Evolutionary conservation across 2,797 vertebrate genomes (phyloP), one percentile per base, ranked within the genome.

Genomic region (Hyperoplus lanceolatus): DNA sequence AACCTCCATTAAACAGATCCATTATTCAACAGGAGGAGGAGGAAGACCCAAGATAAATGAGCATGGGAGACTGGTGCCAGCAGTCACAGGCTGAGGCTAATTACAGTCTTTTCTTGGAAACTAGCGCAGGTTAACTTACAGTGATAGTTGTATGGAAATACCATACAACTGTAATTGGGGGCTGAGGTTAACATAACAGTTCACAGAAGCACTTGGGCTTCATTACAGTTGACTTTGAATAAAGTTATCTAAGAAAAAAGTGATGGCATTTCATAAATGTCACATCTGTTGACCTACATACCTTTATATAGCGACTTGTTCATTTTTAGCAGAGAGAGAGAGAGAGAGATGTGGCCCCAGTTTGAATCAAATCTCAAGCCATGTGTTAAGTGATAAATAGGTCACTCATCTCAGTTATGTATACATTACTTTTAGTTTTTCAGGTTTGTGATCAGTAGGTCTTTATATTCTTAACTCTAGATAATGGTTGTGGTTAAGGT

Each of bases 41-140:
- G 84, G 90, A 86, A 80, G 89, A 88, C 82, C 87, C 64, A 62
- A 89, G 86, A 93, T 87, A 87, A 88, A 94, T 88, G 93, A 92
- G 83, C 49, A 64, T 51, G 66, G 88, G 85, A 83, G 87, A 79
- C 77, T 63, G 86, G 89, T 80, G 82, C 89, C 89, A 89, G 87
- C 75, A 87, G 82, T 86, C 83, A 77, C 78, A 78, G 82, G 71
- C 82, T 88, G 66, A 82, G 73, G 88, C 84, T 93, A 90, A 93
- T 94, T 93, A 92, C 75, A 78, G 71, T 78, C 76, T 86, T 89
- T 93, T 93, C 90, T 89, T 88, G 85, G 88, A 94, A 95, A 90
- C 85, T 85, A 82, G 80, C 63, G 61, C 84, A 91, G 80, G 86
- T 92, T 90, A 68, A 83, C 69, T 85, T 87, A 82, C 86, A 81